phyloP scores from a whole-genome alignment of 2,113 vertebrate species.

The Gallinago media region DNA sequence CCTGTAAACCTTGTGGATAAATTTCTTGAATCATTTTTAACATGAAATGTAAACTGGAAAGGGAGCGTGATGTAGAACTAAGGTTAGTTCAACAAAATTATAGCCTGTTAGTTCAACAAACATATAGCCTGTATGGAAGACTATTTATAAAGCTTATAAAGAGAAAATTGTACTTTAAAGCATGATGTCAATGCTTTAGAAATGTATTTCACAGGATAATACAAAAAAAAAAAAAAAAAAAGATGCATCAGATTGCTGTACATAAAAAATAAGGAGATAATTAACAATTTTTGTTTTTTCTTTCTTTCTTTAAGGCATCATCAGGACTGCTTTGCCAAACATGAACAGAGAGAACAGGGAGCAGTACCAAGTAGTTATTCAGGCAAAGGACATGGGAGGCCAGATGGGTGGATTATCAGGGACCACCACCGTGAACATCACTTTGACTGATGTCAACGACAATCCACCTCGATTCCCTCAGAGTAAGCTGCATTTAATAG shows the following conservation, averaged over 20 bases:
- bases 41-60: neutral
- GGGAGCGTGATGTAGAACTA: neutral
- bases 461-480: conserved; percentile 84
- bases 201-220: neutral
- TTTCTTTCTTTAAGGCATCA: conserved; percentile 77
- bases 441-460: conserved; percentile 84
- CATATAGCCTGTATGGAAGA: neutral
- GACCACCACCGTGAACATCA: conserved; percentile 85
- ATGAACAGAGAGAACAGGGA: conserved; percentile 86
- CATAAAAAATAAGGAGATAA: neutral
- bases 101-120: neutral
- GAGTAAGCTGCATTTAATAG: conserved; percentile 77
- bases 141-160: neutral
- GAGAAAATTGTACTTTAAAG: neutral
- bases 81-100: neutral
- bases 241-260: neutral
- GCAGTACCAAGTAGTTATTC: conserved; percentile 85
- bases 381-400: conserved; percentile 87
- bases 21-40: neutral
- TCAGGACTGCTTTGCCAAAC: conserved; percentile 83
- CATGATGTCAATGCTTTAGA: neutral
- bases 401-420: conserved; percentile 86
- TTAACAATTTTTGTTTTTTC: neutral
- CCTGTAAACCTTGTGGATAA: neutral
- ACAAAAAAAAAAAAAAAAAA: neutral